Percentiles rank a stretch among this genome's conserved stretches.
phyloP scores from a whole-genome alignment of 2,888 invertebrate species.

The Incurvaria masculella region DNA sequence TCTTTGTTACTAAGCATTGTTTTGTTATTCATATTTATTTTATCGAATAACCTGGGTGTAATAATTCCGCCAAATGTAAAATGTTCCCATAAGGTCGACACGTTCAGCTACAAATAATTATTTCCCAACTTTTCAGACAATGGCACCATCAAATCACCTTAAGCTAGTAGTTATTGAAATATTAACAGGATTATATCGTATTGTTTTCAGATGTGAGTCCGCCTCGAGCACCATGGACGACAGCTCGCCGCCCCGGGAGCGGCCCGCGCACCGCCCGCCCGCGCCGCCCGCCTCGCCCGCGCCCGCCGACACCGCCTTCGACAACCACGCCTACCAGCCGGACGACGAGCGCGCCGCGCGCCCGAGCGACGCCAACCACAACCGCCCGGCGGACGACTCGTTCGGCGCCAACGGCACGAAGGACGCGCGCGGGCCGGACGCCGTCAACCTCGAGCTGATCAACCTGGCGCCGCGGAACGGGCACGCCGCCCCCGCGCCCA shows the following conservation, averaged over 20 bases:
- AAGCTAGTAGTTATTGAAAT: too few relatives aligned
- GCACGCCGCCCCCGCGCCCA: constrained; percentile 38
- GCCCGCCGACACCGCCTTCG: constrained; percentile 46
- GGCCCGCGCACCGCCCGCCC: constrained; percentile 29
- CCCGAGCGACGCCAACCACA: constrained; percentile 4
- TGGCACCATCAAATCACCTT: too few relatives aligned
- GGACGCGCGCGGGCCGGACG: constrained; percentile 44
- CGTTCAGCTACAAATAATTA: too few relatives aligned
- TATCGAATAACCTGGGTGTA: too few relatives aligned
- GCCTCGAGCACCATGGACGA: not conserved
- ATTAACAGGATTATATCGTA: too few relatives aligned
- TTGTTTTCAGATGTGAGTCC: not conserved
- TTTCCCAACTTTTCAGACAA: too few relatives aligned
- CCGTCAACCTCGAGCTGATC: constrained; percentile 76
- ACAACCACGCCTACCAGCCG: constrained; percentile 36
- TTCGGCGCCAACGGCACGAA: constrained; percentile 7
- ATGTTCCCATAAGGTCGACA: too few relatives aligned
- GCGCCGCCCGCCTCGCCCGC: constrained; percentile 37
- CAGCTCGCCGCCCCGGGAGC: not conserved
- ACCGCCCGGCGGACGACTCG: constrained; percentile 2
- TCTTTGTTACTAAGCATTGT: too few relatives aligned
- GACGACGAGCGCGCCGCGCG: constrained; percentile 19
- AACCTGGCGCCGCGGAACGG: constrained; percentile 64
- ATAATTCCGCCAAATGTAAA: too few relatives aligned
- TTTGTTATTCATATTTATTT: too few relatives aligned